Evolutionary conservation across 2,797 vertebrate genomes (phyloP).

Genomic region (Acestrorhynchus altus): DNA sequence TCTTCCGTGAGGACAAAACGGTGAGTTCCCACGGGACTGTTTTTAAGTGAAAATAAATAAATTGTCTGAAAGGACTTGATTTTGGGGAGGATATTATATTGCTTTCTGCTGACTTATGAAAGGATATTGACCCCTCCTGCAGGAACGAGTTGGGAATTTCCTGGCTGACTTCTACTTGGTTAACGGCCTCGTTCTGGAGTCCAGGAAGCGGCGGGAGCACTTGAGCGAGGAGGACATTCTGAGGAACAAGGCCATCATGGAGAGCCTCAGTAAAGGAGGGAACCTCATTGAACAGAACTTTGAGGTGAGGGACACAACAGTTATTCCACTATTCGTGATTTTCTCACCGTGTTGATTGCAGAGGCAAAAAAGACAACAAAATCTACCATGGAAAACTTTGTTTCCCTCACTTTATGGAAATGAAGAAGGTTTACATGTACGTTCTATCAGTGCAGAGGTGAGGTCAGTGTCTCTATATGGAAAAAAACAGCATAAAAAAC

Average conservation of each 20-base stretch:
- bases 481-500: no score
- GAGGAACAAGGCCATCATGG: slow-evolving; percentile 99
- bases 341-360: no score
- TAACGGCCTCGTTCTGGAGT: slow-evolving; percentile 95
- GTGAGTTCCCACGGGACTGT: slow-evolving; percentile 69
- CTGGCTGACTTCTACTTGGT: slow-evolving; percentile 96
- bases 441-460: no score
- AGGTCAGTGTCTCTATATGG: no score
- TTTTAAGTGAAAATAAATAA: neutral
- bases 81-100: neutral
- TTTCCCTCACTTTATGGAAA: no score
- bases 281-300: slow-evolving; percentile 96
- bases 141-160: slow-evolving; percentile 98
- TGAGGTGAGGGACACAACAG: slow-evolving; percentile 78
- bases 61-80: neutral
- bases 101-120: slow-evolving; percentile 35
- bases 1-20: slow-evolving; percentile 98
- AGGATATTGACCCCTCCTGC: slow-evolving; percentile 38
- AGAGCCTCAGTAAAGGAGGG: slow-evolving; percentile 98
- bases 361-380: no score
- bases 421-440: no score
- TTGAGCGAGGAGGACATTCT: slow-evolving; percentile 98
- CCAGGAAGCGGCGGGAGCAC: slow-evolving; percentile 95
- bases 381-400: no score
- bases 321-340: no score